These are phyloP conservation scores for Harlomillsia oculata DNA, from an alignment of 1,140 invertebrate genomes.

Conservation along the genomic window DNA sequence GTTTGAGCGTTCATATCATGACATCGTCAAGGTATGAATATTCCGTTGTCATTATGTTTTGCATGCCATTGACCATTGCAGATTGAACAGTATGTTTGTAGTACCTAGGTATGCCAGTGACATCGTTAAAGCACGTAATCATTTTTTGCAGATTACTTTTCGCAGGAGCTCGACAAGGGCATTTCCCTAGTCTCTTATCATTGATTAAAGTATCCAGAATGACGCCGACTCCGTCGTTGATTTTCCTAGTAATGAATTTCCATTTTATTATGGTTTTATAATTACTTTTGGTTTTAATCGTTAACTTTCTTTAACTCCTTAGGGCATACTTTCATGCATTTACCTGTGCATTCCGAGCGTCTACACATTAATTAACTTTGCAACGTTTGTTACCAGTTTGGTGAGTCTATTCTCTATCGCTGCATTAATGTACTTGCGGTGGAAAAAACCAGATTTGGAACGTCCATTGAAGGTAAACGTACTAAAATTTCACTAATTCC, in stretches of 20 bases:
- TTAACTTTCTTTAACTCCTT: constrained; percentile 50
- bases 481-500: constrained; percentile 4
- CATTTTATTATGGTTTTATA: constrained; percentile 15
- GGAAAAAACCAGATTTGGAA: constrained; percentile 57
- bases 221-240: constrained; percentile 78
- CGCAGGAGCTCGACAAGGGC: constrained; percentile 80
- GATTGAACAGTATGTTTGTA: too few relatives aligned
- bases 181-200: constrained; percentile 75
- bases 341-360: constrained; percentile 78
- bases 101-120: too few relatives aligned
- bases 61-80: neutral
- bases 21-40: constrained; percentile 55
- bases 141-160: constrained; percentile 71
- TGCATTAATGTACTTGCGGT: constrained; percentile 78
- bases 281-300: constrained; percentile 38
- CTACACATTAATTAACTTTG: constrained; percentile 82
- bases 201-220: constrained; percentile 72
- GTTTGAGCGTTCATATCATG: constrained; percentile 78
- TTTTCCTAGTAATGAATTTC: constrained; percentile 66
- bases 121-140: constrained; percentile 43
- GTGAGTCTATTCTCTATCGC: constrained; percentile 77
- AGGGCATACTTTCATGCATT: constrained; percentile 59
- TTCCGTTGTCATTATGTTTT: neutral
- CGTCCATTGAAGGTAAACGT: constrained; percentile 61
- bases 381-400: constrained; percentile 81